Conservation (phyloP, 2,113 vertebrate genomes). For the crab-eating macaque (Macaca fascicularis) region T2T-MFA8v1.1 NC_088380.1:174291501-174292000, state of each 20-base stretch:
- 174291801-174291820: not conserved
- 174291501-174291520: too few relatives aligned
- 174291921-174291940: not conserved
- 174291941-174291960: not conserved
- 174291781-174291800: not conserved
- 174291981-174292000: not conserved
- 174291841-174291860: not conserved
- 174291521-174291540: too few relatives aligned
- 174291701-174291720: not conserved
- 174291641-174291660: too few relatives aligned
- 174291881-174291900: not conserved
- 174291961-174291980: not conserved
- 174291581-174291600: too few relatives aligned
- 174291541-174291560: too few relatives aligned
- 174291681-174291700: not conserved
- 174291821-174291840: not conserved
- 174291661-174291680: too few relatives aligned
- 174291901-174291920: not conserved
- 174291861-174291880: not conserved
- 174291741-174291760: not conserved
- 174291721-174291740: not conserved
- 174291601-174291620: too few relatives aligned
- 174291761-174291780: not conserved
- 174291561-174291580: too few relatives aligned
- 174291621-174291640: too few relatives aligned